These are phyloP conservation scores for Drosophila mulleri DNA, from an alignment of 2,888 invertebrate genomes.

Conservation along the genomic window DNA sequence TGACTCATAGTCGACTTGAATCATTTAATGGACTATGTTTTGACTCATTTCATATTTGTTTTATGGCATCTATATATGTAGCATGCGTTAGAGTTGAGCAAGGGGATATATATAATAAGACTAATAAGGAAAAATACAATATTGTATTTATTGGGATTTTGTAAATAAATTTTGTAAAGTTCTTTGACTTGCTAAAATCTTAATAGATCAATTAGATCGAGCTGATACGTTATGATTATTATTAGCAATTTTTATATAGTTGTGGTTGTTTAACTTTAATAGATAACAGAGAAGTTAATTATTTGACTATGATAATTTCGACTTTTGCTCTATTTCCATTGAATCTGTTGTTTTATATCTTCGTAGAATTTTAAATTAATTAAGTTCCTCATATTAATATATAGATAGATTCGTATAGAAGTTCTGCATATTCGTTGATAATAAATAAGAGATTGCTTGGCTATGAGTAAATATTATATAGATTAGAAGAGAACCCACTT, in stretches of 20 bases:
- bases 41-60: neutral
- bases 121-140: too few relatives aligned
- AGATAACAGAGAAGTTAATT: too few relatives aligned
- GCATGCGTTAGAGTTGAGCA: too few relatives aligned
- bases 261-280: too few relatives aligned
- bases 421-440: neutral
- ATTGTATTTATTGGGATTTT: too few relatives aligned
- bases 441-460: too few relatives aligned
- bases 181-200: too few relatives aligned
- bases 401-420: neutral
- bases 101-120: too few relatives aligned
- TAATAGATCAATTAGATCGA: too few relatives aligned
- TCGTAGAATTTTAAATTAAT: neutral
- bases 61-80: neutral
- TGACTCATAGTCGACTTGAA: neutral
- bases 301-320: too few relatives aligned
- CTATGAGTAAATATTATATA: neutral
- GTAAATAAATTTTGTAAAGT: too few relatives aligned
- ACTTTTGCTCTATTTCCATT: neutral
- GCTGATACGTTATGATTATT: neutral
- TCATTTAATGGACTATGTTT: neutral
- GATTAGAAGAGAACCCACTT: neutral
- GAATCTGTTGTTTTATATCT: neutral
- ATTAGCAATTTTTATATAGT: neutral
- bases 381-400: neutral